A percentile compares a stretch with the other conserved stretches of the same genome.
Evolutionary conservation across 2,888 invertebrate species (phyloP).

Genomic region (Ectobius pallidus): DNA sequence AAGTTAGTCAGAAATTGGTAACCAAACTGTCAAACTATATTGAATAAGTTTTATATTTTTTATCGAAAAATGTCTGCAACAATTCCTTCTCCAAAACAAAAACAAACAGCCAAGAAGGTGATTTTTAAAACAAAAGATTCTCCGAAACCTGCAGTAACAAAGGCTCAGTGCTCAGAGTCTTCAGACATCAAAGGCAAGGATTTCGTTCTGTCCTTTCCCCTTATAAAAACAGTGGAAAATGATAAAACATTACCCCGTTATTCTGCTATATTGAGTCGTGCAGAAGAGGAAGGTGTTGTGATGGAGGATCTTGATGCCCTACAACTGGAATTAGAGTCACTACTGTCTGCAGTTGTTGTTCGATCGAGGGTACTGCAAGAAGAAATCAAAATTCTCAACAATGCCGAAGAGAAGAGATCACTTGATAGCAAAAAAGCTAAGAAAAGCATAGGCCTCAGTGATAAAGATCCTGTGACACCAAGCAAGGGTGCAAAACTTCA

Average conservation of each 20-base stretch:
- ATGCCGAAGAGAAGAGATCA: slow-evolving; percentile 56
- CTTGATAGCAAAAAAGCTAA: slow-evolving; percentile 60
- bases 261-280: slow-evolving; percentile 62
- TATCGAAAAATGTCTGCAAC: no score
- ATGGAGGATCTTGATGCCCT: slow-evolving; percentile 89
- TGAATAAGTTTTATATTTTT: no score
- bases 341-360: slow-evolving; percentile 82
- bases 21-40: no score
- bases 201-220: not conserved
- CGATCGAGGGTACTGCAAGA: slow-evolving; percentile 68
- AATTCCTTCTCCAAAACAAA: not conserved
- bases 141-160: not conserved
- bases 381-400: slow-evolving; percentile 48
- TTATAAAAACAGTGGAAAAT: not conserved
- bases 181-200: not conserved
- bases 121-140: not conserved
- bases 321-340: slow-evolving; percentile 85
- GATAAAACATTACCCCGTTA: slow-evolving; percentile 66
- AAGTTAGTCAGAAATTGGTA: no score
- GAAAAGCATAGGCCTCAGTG: slow-evolving; percentile 50
- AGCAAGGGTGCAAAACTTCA: slow-evolving; percentile 61
- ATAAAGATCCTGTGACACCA: slow-evolving; percentile 61
- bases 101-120: not conserved
- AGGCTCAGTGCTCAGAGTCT: not conserved
- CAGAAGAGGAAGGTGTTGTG: slow-evolving; percentile 76